These are phyloP conservation scores for Prosapia bicincta DNA, from an alignment of 2,888 invertebrate genomes.

Conservation along the genomic window DNA sequence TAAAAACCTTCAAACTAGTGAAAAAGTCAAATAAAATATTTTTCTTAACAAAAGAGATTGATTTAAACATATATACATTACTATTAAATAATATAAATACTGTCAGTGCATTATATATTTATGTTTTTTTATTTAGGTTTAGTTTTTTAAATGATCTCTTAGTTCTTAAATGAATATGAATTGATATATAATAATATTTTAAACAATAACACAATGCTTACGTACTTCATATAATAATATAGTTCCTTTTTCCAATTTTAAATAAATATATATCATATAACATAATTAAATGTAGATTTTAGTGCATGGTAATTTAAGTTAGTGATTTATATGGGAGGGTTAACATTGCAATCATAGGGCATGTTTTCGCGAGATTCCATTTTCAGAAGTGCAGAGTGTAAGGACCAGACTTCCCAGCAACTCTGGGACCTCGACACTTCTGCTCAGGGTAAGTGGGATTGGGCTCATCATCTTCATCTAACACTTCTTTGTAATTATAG, in stretches of 20 bases:
- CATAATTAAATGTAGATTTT: background rate
- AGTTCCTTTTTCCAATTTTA: background rate
- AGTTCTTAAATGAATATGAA: too few relatives aligned
- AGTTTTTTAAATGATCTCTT: too few relatives aligned
- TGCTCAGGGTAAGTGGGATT: conserved; percentile 12
- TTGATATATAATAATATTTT: too few relatives aligned
- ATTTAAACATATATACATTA: too few relatives aligned
- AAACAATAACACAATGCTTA: too few relatives aligned
- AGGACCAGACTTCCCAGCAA: conserved; percentile 2
- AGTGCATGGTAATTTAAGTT: background rate
- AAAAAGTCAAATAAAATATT: too few relatives aligned
- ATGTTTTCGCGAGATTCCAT: conserved; percentile 19
- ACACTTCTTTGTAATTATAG: conserved; percentile 7
- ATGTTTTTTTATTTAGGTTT: too few relatives aligned
- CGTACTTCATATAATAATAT: background rate
- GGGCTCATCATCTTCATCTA: conserved; percentile 13
- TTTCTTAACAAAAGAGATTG: too few relatives aligned
- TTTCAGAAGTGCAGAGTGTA: conserved; percentile 21
- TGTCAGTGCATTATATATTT: too few relatives aligned
- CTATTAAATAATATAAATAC: too few relatives aligned
- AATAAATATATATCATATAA: background rate
- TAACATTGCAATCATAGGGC: background rate
- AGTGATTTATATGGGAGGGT: background rate
- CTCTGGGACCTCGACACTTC: background rate
- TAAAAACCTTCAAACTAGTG: too few relatives aligned